phyloP scores from a whole-genome alignment of 1,140 invertebrate genomes.

The Drosophila lowei region DNA sequence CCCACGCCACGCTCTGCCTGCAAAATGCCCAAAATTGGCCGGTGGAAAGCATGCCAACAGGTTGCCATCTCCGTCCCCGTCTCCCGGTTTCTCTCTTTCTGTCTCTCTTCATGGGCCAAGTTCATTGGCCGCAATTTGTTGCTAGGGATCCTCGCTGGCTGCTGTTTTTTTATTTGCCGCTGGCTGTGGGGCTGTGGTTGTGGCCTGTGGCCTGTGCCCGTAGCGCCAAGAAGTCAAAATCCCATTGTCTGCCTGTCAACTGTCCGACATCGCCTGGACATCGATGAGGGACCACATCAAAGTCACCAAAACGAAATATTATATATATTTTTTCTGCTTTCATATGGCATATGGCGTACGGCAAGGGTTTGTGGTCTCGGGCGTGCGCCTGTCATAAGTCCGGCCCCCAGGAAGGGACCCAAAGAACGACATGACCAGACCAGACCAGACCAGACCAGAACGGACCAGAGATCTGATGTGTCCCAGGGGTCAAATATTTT shows the following conservation, averaged over 20 bases:
- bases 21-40: constrained; percentile 73
- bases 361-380: constrained; percentile 25
- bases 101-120: constrained; percentile 34
- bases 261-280: constrained; percentile 62
- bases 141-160: constrained; percentile 44
- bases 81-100: constrained; percentile 11
- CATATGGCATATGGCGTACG: constrained; percentile 12
- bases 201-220: constrained; percentile 9
- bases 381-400: constrained; percentile 77
- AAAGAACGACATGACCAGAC: constrained; percentile 23
- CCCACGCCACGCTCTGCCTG: constrained; percentile 32
- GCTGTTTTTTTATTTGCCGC: constrained; percentile 11
- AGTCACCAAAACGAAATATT: constrained; percentile 62
- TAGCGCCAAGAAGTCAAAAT: constrained; percentile 70
- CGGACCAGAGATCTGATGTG: constrained; percentile 16
- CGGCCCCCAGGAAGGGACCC: constrained; percentile 34
- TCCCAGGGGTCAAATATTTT: constrained; percentile 68
- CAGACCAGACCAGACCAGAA: too few species aligned
- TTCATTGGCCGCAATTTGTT: constrained; percentile 75
- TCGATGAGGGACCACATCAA: constrained; percentile 79
- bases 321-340: constrained; percentile 35
- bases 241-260: constrained; percentile 76
- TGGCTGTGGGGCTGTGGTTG: neutral
- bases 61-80: constrained; percentile 28
- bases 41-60: constrained; percentile 59